Evolutionary conservation across 2,888 invertebrate genomes (phyloP), one percentile per base, ranked within the genome.

Genomic region (Sycophila texana): DNA sequence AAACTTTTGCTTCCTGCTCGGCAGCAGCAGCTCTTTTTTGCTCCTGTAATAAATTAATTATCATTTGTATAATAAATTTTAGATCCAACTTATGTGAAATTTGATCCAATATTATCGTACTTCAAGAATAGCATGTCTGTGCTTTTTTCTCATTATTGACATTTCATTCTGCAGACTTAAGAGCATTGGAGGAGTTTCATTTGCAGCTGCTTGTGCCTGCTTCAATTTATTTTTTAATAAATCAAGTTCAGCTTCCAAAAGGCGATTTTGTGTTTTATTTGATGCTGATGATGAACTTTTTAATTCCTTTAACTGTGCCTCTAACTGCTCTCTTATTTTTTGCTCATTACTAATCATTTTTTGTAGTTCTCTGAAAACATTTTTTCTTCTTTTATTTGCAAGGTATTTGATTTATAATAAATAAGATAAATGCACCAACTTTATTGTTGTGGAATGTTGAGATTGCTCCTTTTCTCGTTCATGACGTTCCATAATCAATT

Each of bases 391-490:
- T 57, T 3, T 51, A 55, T 60, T 77, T 22, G 20, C 4, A 58
- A 58, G 12, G 71, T n/a, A 12, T 55, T 12, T 74, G 57, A 77
- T 16, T 71, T 30, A 49, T 20, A 55, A 78, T 66, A 4, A 22
- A 0, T 39, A 82, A 75, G 90, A 88, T 86, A 39, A 39, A 39
- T 39, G 10, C 39, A 39, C 39, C 10, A 39, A 94, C 94, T 93
- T 94, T 84, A 96, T 92, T 94, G 95, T 95, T 22, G 95, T 92
- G 80, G 94, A 93, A 90, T 96, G 94, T 88, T 96, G 95, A 75
- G 93, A 93, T 80, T 95, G 94, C 88, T 97, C 96, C 85, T 94
- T 95, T 88, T 97, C 96, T 75, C 96, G 92, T 85, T 97, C 96
- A 86, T 95, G 94, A 79, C 96, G 94, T 87, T 96, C 95, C 85